phyloP scores from a whole-genome alignment of 2,797 vertebrate genomes.

The Pantherophis vulpinus region DNA sequence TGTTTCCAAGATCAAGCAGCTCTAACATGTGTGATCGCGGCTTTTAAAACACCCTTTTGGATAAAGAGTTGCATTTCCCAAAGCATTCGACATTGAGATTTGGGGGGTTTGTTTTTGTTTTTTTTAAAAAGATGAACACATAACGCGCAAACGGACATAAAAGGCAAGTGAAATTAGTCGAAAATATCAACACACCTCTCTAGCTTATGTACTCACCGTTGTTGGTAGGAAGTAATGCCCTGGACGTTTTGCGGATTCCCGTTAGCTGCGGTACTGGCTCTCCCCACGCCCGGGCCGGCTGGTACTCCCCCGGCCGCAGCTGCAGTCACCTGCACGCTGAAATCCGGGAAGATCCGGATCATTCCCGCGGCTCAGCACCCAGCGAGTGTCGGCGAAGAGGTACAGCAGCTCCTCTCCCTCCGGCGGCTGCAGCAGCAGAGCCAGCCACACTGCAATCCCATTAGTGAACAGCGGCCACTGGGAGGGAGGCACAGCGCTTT shows the following conservation, averaged over 20 bases:
- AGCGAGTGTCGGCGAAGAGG: conserved; percentile 70
- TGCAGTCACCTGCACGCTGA: conserved; percentile 98
- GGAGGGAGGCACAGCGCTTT: conserved; percentile 73
- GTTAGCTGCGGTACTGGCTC: conserved; percentile 84
- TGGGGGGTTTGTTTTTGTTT: neutral
- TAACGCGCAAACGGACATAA: neutral
- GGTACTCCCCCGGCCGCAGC: conserved; percentile 81
- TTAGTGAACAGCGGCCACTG: conserved; percentile 78
- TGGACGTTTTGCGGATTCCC: conserved; percentile 90
- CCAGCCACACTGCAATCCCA: conserved; percentile 83
- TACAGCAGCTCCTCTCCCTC: conserved; percentile 72
- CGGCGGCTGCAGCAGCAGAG: conserved; percentile 75
- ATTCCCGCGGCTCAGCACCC: conserved; percentile 78
- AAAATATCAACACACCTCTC: conserved; percentile 46
- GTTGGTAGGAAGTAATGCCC: conserved; percentile 91
- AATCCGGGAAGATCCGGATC: conserved; percentile 98
- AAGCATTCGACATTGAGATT: neutral
- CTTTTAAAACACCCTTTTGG: conserved; percentile 55
- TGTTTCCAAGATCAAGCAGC: conserved; percentile 51
- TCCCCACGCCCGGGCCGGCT: conserved; percentile 81
- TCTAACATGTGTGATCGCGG: conserved; percentile 49
- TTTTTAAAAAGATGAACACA: neutral
- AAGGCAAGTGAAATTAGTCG: conserved; percentile 40
- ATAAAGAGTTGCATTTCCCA: neutral
- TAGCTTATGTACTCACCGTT: conserved; percentile 83